These are phyloP conservation scores for Porites lobata DNA, from an alignment of 92 coral and sea anemone species.

Conservation along the genomic window DNA sequence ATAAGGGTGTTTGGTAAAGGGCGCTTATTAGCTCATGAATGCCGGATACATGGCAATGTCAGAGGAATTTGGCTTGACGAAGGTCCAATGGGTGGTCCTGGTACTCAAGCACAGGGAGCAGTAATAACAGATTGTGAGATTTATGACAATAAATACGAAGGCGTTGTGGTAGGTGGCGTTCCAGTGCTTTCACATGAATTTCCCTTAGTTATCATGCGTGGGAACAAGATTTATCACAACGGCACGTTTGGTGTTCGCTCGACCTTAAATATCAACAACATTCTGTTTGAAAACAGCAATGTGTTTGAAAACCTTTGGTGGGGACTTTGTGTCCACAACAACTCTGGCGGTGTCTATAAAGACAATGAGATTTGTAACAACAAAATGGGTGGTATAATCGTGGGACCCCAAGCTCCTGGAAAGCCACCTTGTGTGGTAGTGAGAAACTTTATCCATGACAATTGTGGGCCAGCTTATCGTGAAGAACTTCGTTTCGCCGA, in stretches of 20 bases:
- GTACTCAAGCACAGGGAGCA: not conserved
- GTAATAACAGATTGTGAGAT: not conserved
- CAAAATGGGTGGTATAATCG: slow-evolving; percentile 44
- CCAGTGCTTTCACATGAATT: not conserved
- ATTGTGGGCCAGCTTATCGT: slow-evolving; percentile 34
- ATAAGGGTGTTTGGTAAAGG: not conserved
- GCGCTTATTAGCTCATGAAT: not conserved
- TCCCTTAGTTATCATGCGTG: not conserved
- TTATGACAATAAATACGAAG: slow-evolving; percentile 43
- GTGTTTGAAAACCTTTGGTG: slow-evolving; percentile 43
- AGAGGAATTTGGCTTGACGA: slow-evolving; percentile 25
- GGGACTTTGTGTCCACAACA: slow-evolving; percentile 42
- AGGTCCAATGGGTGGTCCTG: not conserved
- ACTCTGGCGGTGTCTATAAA: slow-evolving; percentile 32
- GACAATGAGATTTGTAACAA: slow-evolving; percentile 28
- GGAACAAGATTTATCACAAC: slow-evolving; percentile 37
- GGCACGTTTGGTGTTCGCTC: slow-evolving; percentile 38
- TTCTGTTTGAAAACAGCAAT: slow-evolving; percentile 8
- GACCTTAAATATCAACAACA: not conserved
- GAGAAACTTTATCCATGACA: slow-evolving; percentile 33
- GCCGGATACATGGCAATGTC: slow-evolving; percentile 14
- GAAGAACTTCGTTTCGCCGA: slow-evolving; percentile 16
- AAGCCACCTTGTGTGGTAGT: slow-evolving; percentile 21
- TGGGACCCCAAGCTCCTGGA: slow-evolving; percentile 16
- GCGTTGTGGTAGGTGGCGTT: not conserved